Conservation (phyloP, 2,113 vertebrate species). For the Phyllopteryx taeniolatus region DNA sequence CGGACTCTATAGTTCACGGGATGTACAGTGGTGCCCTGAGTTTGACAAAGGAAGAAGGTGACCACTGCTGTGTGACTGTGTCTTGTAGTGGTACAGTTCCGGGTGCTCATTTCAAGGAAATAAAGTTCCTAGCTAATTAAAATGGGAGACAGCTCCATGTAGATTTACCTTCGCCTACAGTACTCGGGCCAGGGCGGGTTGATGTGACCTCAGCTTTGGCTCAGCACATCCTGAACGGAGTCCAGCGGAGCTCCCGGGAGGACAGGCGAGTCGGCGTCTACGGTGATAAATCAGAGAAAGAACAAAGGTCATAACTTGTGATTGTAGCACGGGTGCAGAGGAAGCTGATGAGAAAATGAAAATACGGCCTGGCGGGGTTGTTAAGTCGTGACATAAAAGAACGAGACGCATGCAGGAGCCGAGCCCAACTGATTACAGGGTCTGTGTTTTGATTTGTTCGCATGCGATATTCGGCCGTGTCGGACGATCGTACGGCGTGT, state of each 20-base stretch:
- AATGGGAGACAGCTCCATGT: background rate
- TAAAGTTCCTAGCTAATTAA: background rate
- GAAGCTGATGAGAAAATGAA: slow-evolving; percentile 61
- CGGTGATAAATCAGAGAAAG: slow-evolving; percentile 67
- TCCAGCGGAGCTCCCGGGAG: slow-evolving; percentile 62
- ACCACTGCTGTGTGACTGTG: background rate
- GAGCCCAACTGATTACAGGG: slow-evolving; percentile 33
- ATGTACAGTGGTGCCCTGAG: background rate
- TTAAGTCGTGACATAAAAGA: slow-evolving; percentile 56
- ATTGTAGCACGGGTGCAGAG: slow-evolving; percentile 67
- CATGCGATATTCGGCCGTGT: slow-evolving; percentile 52
- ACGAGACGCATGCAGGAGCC: slow-evolving; percentile 9
- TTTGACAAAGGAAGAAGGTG: background rate
- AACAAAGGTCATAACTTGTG: slow-evolving; percentile 70
- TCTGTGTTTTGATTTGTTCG: slow-evolving; percentile 51
- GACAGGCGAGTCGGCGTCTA: slow-evolving; percentile 56
- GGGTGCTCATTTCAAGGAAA: background rate
- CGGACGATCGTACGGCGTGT: slow-evolving; percentile 33
- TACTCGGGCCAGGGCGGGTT: slow-evolving; percentile 56
- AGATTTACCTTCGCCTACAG: background rate
- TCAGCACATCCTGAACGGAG: slow-evolving; percentile 45
- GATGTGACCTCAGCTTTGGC: slow-evolving; percentile 64
- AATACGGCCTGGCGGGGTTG: slow-evolving; percentile 45
- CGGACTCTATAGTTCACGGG: background rate
- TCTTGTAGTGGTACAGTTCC: background rate